Conservation (phyloP, 2,113 vertebrate species). For the Planiliza haematocheilus region DNA sequence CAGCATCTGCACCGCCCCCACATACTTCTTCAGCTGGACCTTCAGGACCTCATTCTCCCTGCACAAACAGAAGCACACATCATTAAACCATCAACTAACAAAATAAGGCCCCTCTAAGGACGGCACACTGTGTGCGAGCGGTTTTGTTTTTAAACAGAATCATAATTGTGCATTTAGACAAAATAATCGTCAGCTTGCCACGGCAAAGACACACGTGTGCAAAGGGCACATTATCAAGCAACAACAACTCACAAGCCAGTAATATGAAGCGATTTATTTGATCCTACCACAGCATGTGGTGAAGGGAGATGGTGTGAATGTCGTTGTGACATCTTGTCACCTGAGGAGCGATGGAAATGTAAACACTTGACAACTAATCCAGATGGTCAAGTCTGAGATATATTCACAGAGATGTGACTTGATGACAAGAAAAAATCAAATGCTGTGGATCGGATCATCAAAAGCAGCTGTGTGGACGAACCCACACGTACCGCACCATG, state of each 20-base stretch:
- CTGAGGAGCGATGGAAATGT: conserved; percentile 36
- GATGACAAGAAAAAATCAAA: background rate
- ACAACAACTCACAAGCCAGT: background rate
- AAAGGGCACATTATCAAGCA: background rate
- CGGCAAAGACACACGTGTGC: background rate
- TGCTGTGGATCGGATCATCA: background rate
- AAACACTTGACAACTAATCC: conserved; percentile 29
- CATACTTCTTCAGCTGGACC: conserved; percentile 99
- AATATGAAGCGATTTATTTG: conserved; percentile 35
- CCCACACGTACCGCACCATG: no score
- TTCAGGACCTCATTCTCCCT: conserved; percentile 99
- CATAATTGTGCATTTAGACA: background rate
- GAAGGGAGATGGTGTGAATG: conserved; percentile 33
- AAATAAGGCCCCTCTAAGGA: background rate
- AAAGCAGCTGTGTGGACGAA: background rate
- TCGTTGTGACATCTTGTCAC: conserved; percentile 37
- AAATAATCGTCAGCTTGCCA: background rate
- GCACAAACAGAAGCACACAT: conserved; percentile 56
- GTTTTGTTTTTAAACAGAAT: background rate
- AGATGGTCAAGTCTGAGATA: conserved; percentile 38
- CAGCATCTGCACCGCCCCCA: conserved; percentile 99
- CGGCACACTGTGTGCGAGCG: background rate
- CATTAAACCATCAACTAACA: conserved; percentile 13
- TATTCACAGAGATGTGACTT: conserved; percentile 14
- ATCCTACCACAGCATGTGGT: conserved; percentile 25